These are phyloP conservation scores for Ennomos erosarius DNA, from an alignment of 2,888 invertebrate genomes.

Conservation along the genomic window DNA sequence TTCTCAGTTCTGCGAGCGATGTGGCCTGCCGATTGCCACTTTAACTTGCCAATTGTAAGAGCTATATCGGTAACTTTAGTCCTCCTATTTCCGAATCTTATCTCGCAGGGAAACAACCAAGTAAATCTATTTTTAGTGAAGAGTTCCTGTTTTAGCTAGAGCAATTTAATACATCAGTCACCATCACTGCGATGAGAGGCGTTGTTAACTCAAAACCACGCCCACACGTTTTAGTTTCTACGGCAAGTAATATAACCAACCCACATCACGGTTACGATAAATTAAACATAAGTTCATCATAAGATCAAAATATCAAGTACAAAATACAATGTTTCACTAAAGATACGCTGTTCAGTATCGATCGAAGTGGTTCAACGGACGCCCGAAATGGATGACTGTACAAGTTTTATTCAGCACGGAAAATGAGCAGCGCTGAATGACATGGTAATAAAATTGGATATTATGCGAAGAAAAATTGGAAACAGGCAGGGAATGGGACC, in stretches of 20 bases:
- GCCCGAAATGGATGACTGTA: conserved; percentile 28
- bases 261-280: neutral
- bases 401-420: conserved; percentile 25
- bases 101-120: no score
- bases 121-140: no score
- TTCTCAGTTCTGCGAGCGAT: no score
- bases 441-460: conserved; percentile 25
- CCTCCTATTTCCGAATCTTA: no score
- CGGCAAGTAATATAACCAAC: neutral
- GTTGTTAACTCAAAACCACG: no score
- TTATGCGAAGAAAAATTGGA: conserved; percentile 25
- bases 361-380: conserved; percentile 34
- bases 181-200: no score
- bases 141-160: no score
- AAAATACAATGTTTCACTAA: conserved; percentile 30
- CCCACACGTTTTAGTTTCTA: neutral
- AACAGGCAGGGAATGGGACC: conserved; percentile 20
- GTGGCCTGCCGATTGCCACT: no score
- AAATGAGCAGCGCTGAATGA: conserved; percentile 25
- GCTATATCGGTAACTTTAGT: no score
- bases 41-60: no score
- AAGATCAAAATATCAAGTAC: conserved; percentile 17
- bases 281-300: neutral
- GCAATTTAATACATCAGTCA: no score
- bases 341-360: conserved; percentile 31